Evolutionary conservation across 2,113 vertebrate species (phyloP).

Genomic region (Machaerirhynchus nigripectus): DNA sequence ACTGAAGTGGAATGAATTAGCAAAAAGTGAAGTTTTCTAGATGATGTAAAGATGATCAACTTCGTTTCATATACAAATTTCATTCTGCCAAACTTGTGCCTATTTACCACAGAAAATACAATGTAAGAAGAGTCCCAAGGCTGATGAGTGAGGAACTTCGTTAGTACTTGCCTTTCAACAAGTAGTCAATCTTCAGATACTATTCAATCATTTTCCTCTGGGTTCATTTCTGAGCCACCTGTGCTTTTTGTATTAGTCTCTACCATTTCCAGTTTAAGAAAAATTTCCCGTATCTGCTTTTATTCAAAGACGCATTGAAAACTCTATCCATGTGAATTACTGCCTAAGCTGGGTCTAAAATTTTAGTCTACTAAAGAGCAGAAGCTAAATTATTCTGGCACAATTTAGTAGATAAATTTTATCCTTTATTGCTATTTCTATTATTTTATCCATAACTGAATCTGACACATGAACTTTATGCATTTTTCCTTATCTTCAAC

Average conservation of each 20-base stretch:
- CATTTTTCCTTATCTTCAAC: neutral
- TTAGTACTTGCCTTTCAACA: neutral
- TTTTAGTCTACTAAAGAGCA: neutral
- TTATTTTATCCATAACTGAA: neutral
- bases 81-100: neutral
- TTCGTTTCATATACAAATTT: neutral
- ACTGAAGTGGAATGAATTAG: neutral
- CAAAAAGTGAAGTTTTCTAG: neutral
- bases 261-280: neutral
- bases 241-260: neutral
- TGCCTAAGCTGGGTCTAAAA: neutral
- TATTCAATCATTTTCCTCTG: neutral
- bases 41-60: neutral
- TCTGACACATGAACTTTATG: fast-evolving
- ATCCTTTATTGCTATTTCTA: neutral
- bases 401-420: neutral
- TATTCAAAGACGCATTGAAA: neutral
- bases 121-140: neutral
- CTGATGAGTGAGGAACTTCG: neutral
- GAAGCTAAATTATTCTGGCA: neutral
- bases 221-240: neutral
- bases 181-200: neutral
- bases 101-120: neutral
- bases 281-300: neutral
- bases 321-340: neutral